Conservation (phyloP, 2,113 vertebrate species). For the Cardinalis cardinalis region DNA sequence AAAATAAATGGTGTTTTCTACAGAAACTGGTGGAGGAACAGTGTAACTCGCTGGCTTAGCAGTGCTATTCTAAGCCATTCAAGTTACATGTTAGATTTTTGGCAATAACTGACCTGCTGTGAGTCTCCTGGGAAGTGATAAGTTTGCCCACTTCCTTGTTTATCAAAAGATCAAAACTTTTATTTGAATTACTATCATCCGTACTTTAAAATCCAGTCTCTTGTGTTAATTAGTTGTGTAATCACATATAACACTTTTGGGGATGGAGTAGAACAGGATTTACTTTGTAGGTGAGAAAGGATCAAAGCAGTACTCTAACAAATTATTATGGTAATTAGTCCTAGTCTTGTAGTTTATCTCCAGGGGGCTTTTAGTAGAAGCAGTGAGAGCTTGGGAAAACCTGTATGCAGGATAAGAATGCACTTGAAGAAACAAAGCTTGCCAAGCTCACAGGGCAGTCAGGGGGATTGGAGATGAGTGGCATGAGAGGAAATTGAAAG, state of each 20-base stretch:
- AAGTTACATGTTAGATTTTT: not conserved
- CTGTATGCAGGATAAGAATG: not conserved
- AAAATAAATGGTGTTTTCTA: not conserved
- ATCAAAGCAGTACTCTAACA: constrained; percentile 68
- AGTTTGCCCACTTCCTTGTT: constrained; percentile 61
- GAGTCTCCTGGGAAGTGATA: constrained; percentile 54
- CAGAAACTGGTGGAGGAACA: not conserved
- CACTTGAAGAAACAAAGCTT: constrained; percentile 44
- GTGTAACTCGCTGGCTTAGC: not conserved
- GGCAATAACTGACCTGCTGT: constrained; percentile 16
- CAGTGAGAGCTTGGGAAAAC: constrained; percentile 58
- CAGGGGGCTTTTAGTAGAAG: constrained; percentile 51
- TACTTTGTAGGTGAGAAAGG: constrained; percentile 72
- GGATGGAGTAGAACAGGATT: constrained; percentile 50
- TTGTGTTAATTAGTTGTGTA: constrained; percentile 73
- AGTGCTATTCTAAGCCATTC: not conserved
- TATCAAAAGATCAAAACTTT: constrained; percentile 66
- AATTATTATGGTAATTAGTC: constrained; percentile 71
- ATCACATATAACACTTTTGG: constrained; percentile 64
- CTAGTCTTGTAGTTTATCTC: constrained; percentile 59
- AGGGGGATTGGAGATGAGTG: not conserved
- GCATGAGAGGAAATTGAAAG: constrained; percentile 1
- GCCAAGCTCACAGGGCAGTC: not conserved
- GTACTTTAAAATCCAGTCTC: constrained; percentile 63
- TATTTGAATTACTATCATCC: constrained; percentile 53